Evolutionary conservation across 2,888 invertebrate species (phyloP).

Genomic region (Sinhomidia bicolor): DNA sequence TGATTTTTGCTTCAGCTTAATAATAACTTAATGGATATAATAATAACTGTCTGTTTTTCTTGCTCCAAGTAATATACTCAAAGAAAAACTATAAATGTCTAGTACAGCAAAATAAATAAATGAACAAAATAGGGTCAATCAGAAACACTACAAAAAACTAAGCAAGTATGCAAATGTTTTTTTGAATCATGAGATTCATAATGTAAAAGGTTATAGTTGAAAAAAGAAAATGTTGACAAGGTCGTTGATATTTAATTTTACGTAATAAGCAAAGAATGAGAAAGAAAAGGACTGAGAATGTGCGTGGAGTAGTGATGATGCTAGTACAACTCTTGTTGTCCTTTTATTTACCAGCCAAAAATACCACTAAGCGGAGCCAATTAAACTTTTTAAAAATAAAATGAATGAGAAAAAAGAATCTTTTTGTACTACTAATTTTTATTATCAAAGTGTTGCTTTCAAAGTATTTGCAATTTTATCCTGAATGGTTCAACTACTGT

Average conservation of each 20-base stretch:
- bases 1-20: background rate
- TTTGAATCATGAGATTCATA: too few species aligned
- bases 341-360: conserved; percentile 1
- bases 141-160: too few species aligned
- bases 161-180: too few species aligned
- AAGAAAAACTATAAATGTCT: too few species aligned
- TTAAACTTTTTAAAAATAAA: conserved; percentile 19
- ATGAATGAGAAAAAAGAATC: background rate
- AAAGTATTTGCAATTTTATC: background rate
- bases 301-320: conserved; percentile 12
- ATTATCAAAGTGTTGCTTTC: too few species aligned
- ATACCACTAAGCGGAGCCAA: conserved; percentile 11
- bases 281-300: background rate
- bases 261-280: background rate
- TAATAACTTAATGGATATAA: background rate
- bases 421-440: too few species aligned
- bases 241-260: conserved; percentile 38
- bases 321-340: background rate
- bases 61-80: too few species aligned
- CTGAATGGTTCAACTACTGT: background rate
- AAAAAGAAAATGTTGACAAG: conserved; percentile 2
- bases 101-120: too few species aligned
- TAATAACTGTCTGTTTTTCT: background rate
- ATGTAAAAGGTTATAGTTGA: background rate
- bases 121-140: background rate